Evolutionary conservation across 2,888 invertebrate genomes (phyloP).

Genomic region (Chironomus tentans): DNA sequence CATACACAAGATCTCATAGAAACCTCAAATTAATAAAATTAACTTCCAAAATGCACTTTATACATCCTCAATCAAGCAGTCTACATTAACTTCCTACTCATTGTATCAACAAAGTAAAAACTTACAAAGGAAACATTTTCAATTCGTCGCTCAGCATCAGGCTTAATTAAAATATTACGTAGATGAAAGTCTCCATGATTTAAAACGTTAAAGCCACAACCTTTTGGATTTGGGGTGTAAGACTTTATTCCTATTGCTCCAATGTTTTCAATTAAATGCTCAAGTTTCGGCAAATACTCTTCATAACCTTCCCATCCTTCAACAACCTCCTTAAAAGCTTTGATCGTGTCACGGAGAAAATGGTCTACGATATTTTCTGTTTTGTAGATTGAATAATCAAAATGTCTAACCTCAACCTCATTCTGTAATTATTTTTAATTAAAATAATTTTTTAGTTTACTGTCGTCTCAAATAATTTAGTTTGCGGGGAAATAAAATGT

Average conservation of each 20-base stretch:
- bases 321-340: background rate
- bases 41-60: background rate
- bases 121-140: constrained; percentile 4
- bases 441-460: background rate
- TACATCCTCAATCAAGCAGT: too few relatives aligned
- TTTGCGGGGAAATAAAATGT: background rate
- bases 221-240: background rate
- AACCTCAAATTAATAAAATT: too few relatives aligned
- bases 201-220: constrained; percentile 6
- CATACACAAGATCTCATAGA: too few relatives aligned
- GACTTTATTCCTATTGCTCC: background rate
- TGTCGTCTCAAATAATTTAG: background rate
- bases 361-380: background rate
- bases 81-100: background rate
- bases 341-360: background rate
- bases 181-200: constrained; percentile 22
- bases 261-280: background rate
- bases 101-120: background rate
- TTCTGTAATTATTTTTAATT: constrained; percentile 1
- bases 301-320: constrained; percentile 2
- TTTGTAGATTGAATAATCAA: constrained; percentile 2
- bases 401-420: background rate
- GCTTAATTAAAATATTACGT: constrained; percentile 7
- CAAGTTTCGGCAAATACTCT: background rate
- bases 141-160: background rate